Conservation (phyloP, 2,113 vertebrate genomes). For the Thinocorus orbignyianus region DNA sequence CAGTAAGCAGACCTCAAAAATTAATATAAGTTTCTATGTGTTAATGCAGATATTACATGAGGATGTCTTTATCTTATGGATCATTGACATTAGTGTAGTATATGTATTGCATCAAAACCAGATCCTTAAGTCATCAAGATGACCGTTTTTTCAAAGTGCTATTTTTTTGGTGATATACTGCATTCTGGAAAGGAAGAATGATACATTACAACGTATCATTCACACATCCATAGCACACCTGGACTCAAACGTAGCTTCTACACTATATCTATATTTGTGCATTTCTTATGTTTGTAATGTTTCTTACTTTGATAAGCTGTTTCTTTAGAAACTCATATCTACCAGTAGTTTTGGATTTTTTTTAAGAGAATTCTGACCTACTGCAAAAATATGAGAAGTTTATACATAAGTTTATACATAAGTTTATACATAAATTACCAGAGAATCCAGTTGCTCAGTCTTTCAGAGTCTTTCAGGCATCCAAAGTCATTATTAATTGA, state of each 20-base stretch:
- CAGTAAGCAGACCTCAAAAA: neutral
- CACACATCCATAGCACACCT: neutral
- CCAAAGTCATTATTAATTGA: slow-evolving; percentile 40
- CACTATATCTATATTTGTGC: neutral
- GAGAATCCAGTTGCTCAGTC: neutral
- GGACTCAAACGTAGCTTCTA: neutral
- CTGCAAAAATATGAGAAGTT: neutral
- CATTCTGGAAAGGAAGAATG: neutral
- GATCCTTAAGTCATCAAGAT: neutral
- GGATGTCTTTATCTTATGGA: neutral
- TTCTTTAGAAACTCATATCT: neutral
- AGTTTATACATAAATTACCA: neutral
- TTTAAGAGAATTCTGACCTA: neutral
- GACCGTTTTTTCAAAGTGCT: neutral
- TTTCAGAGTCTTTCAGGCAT: neutral
- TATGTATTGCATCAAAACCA: neutral
- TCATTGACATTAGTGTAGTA: neutral
- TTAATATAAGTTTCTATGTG: neutral
- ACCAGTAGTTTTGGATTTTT: neutral
- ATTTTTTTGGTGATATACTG: neutral
- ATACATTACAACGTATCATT: neutral
- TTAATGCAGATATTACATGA: neutral
- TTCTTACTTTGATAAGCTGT: neutral
- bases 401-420: too few relatives aligned
- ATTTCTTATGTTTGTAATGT: neutral